These are phyloP conservation scores for Jacana jacana DNA, from an alignment of 2,113 vertebrate genomes.

Conservation along the genomic window DNA sequence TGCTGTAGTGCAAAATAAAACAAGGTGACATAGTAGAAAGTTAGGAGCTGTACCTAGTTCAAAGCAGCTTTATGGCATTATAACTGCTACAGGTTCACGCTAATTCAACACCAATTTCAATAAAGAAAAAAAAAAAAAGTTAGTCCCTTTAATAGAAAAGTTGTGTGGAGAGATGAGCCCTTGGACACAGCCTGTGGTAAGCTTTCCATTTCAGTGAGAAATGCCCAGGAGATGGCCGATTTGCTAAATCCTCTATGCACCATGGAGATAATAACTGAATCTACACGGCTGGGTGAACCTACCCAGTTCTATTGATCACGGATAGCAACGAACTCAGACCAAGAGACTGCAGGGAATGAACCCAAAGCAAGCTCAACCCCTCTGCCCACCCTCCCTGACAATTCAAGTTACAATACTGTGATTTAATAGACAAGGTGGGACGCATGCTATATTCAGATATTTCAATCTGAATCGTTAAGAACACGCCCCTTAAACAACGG, in stretches of 20 bases:
- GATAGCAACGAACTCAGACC: neutral
- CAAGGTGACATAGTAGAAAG: neutral
- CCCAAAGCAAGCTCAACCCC: neutral
- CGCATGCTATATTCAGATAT: rapidly evolving
- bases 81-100: neutral
- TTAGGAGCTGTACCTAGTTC: neutral
- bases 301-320: neutral
- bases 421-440: neutral
- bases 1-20: neutral
- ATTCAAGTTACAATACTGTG: neutral
- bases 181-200: neutral
- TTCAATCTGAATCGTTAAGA: neutral
- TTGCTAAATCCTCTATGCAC: neutral
- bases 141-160: neutral
- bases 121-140: neutral
- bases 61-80: neutral
- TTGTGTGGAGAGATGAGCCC: neutral
- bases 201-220: neutral
- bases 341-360: neutral
- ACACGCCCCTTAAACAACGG: neutral
- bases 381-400: neutral
- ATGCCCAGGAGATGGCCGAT: neutral
- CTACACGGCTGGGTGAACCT: rapidly evolving
- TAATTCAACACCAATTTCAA: neutral
- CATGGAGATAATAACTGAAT: neutral